phyloP scores from a whole-genome alignment of 2,888 invertebrate genomes.

The Fragum fragum region DNA sequence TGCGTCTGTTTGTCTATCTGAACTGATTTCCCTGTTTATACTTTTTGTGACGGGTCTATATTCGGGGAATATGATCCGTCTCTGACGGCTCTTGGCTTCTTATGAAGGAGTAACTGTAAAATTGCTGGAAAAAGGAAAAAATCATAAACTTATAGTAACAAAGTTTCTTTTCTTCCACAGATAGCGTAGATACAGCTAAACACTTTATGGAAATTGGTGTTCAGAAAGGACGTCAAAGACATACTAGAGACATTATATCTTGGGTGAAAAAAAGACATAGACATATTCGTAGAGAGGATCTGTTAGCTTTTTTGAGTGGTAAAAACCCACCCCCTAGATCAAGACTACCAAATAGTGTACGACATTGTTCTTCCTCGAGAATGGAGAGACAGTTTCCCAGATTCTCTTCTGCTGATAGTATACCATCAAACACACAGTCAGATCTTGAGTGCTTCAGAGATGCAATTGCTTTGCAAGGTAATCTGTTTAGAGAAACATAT shows the following conservation, averaged over 20 bases:
- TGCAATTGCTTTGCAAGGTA: constrained; percentile 90
- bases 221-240: constrained; percentile 92
- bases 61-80: no score
- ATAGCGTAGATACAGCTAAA: constrained; percentile 91
- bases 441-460: constrained; percentile 92
- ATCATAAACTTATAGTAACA: no score
- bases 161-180: constrained; percentile 88
- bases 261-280: constrained; percentile 92
- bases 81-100: no score
- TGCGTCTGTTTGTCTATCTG: no score
- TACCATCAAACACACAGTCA: constrained; percentile 86
- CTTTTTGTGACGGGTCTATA: no score
- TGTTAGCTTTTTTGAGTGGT: constrained; percentile 92
- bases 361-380: constrained; percentile 67
- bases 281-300: constrained; percentile 92
- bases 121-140: no score
- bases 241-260: constrained; percentile 92
- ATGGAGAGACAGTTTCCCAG: constrained; percentile 76
- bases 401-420: constrained; percentile 88
- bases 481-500: no score
- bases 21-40: no score
- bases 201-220: constrained; percentile 91
- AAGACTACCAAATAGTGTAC: constrained; percentile 59
- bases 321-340: constrained; percentile 88
- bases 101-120: no score